A percentile compares a stretch with the other conserved stretches of the same genome.
These are phyloP conservation scores for Aegypius monachus DNA, from an alignment of 2,113 vertebrate genomes.

Conservation along the genomic window DNA sequence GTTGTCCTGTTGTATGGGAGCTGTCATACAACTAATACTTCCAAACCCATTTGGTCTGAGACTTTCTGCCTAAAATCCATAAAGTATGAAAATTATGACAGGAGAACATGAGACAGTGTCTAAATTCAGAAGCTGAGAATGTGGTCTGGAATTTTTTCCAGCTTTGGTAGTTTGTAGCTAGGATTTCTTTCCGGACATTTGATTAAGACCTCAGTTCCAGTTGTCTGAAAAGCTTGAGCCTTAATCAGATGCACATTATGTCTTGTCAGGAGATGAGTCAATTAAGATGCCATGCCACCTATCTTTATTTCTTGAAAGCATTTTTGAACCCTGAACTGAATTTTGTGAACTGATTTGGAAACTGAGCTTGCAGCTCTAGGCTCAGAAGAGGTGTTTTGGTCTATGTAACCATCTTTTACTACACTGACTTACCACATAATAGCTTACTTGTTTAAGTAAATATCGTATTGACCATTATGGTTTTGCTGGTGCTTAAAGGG, in stretches of 20 bases:
- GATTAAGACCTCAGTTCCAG: background rate
- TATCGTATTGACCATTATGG: fast-evolving
- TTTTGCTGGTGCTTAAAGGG: background rate
- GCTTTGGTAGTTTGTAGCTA: background rate
- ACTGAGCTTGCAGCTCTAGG: background rate
- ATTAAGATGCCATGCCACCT: background rate
- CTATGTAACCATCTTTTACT: background rate
- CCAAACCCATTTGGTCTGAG: background rate
- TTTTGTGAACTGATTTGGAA: background rate
- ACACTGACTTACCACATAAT: background rate
- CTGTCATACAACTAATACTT: background rate
- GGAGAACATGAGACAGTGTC: background rate
- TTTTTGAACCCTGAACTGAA: background rate
- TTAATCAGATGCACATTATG: background rate
- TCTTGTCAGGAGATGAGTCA: background rate
- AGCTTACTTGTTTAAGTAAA: background rate
- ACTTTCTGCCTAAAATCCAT: background rate
- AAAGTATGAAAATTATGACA: background rate
- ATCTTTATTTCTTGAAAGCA: background rate
- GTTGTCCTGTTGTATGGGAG: background rate
- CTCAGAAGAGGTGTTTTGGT: background rate
- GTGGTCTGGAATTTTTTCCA: background rate
- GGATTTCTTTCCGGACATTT: background rate
- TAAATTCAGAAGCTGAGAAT: background rate
- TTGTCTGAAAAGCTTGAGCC: background rate